phyloP scores from a whole-genome alignment of 2,113 vertebrate species.

The Leptosomus discolor region DNA sequence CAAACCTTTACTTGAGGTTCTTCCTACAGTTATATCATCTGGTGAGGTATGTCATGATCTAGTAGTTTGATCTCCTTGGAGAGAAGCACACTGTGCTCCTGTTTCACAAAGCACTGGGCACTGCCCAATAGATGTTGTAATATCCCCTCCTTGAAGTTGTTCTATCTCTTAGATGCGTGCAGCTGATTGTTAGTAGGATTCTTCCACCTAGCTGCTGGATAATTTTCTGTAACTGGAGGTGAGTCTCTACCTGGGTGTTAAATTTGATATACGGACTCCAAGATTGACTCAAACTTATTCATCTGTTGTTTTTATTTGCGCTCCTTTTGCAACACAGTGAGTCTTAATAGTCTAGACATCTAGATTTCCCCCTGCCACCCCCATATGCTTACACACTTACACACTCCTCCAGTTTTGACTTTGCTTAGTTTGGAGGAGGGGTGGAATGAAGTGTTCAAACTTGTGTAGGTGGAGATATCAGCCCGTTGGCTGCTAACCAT shows the following conservation, averaged over 20 bases:
- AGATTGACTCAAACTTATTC: background rate
- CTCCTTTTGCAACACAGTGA: background rate
- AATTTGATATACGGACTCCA: background rate
- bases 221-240: background rate
- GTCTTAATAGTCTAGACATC: conserved; percentile 15
- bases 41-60: background rate
- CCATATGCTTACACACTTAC: background rate
- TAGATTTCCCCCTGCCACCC: conserved; percentile 12
- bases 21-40: background rate
- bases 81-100: background rate
- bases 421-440: background rate
- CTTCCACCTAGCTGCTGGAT: background rate
- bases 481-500: background rate
- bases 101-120: background rate
- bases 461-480: background rate
- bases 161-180: background rate
- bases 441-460: background rate
- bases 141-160: background rate
- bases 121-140: background rate
- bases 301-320: conserved; percentile 49
- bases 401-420: background rate
- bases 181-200: background rate
- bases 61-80: background rate
- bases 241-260: background rate
- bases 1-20: background rate